phyloP scores from a whole-genome alignment of 2,113 vertebrate genomes.

The Odocoileus hemionus region DNA sequence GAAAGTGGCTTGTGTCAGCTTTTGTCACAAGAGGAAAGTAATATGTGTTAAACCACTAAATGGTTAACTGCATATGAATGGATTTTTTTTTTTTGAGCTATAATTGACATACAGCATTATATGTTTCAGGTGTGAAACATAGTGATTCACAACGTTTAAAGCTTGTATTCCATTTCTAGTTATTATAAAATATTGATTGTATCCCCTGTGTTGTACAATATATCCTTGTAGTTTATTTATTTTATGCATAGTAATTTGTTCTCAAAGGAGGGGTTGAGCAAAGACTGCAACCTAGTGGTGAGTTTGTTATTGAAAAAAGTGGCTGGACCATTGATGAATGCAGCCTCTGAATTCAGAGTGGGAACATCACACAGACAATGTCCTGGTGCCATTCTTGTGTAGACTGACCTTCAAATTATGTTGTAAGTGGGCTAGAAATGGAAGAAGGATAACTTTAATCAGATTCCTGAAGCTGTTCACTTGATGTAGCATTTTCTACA shows the following conservation, averaged over 20 bases:
- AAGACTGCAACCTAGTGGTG: slow-evolving; percentile 67
- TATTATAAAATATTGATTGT: background rate
- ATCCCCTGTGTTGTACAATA: background rate
- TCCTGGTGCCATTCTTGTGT: background rate
- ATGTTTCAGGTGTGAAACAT: background rate
- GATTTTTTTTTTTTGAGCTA: background rate
- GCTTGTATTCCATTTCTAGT: background rate
- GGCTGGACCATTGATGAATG: background rate
- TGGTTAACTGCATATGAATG: background rate
- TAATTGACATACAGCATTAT: background rate
- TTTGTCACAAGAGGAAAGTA: background rate
- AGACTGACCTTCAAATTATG: background rate
- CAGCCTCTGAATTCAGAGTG: background rate
- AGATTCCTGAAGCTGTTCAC: background rate
- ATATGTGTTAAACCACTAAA: background rate
- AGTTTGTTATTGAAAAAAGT: background rate
- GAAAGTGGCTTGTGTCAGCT: background rate
- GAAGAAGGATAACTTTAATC: background rate
- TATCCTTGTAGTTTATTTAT: background rate
- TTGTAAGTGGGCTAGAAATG: background rate
- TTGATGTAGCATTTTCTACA: background rate
- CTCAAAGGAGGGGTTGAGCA: slow-evolving; percentile 21
- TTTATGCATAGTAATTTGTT: background rate
- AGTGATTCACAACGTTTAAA: background rate
- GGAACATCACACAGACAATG: background rate